Base-by-base conservation (phyloP, 2,888 invertebrate genomes). In the Ophioninae sp. region DNA sequence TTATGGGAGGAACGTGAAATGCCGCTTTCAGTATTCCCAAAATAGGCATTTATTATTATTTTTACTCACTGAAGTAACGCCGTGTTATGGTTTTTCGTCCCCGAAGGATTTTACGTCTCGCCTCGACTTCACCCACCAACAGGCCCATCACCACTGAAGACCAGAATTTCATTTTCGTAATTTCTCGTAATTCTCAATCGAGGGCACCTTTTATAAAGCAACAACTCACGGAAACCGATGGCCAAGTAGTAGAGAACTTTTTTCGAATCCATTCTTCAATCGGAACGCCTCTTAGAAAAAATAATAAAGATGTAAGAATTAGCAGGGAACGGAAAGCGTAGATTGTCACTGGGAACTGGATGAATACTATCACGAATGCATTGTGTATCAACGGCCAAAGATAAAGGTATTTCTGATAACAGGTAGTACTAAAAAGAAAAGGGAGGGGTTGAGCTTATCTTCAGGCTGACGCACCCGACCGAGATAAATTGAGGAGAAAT, bases 41-140 rank as follows among this genome's bases (percentile, higher is more conserved):
- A 23, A 63, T 41, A 10, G 13, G 51, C n/a, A 65, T 75, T n/a
- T 13, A 74, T 8, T 17, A 37, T 73, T 68, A 59, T 56, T 72
- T 77, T 69, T 51, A 68, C 97, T 96, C 94, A 97, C 97, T 95
- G 90, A 96, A 96, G 91, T 97, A 97, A 82, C 94, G 95, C 85
- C 97, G 95, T 2, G 96, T 97, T 89, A 97, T 95, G 13, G 96
- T 96, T 93, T 96, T 96, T 85, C 97, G 94, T 77, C 97, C 97
- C 89, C 96, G 94, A 63, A 97, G 94, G 89, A 97, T 96, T 92
- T 96, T 97, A 88, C 97, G 94, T 89, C 97, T 94, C 13, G 95
- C 97, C 92, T 97, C 97, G 37, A 95, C 94, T 93, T 96, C 96
- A 89, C 95, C 95, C 86, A 95, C 94, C 68, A 96, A 94, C 56